Conservation (phyloP, 2,797 vertebrate genomes). For the Ficedula albicollis region DNA sequence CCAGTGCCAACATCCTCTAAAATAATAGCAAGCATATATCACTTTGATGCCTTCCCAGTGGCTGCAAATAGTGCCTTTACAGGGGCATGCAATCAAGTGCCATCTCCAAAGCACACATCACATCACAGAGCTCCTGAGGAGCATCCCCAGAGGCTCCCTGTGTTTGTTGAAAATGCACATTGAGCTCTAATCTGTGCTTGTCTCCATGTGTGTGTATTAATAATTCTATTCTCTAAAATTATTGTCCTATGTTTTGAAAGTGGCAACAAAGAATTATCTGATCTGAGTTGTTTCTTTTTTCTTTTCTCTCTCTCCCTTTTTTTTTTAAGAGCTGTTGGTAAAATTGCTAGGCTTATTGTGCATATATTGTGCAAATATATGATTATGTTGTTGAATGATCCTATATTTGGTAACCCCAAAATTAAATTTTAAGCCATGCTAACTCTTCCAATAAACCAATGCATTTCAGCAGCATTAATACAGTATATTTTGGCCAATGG, state of each 20-base stretch:
- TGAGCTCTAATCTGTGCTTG: background rate
- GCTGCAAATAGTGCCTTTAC: background rate
- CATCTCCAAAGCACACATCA: background rate
- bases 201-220: accelerated
- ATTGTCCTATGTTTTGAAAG: background rate
- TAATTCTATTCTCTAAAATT: background rate
- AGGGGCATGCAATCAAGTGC: background rate
- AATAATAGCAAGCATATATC: background rate
- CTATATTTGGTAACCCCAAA: background rate
- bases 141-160: background rate
- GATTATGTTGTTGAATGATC: background rate
- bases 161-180: background rate
- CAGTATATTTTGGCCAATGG: background rate
- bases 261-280: background rate
- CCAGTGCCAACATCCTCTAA: background rate
- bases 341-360: background rate
- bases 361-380: background rate
- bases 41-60: background rate
- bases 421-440: background rate
- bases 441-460: background rate
- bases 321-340: background rate
- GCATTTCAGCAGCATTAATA: background rate
- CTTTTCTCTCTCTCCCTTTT: accelerated
- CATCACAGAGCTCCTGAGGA: background rate
- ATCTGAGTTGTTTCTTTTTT: background rate